Evolutionary conservation across 2,113 vertebrate species (phyloP).

Genomic region (Marmota monax): DNA sequence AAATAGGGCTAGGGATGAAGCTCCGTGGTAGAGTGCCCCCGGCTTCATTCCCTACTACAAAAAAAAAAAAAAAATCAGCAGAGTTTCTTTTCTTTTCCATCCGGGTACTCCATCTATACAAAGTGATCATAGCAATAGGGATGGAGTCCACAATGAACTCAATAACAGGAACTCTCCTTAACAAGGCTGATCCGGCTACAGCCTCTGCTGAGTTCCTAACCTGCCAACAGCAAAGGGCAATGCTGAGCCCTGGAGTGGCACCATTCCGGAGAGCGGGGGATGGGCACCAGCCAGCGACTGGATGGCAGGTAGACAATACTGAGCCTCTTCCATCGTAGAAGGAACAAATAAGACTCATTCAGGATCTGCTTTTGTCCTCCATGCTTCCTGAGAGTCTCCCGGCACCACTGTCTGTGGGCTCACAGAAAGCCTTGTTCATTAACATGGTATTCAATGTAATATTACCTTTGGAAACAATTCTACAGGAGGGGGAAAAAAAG

Average conservation of each 20-base stretch:
- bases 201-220: background rate
- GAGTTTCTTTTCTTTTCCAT: background rate
- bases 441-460: background rate
- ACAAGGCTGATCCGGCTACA: background rate
- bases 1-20: too few relatives aligned
- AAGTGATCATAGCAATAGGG: background rate
- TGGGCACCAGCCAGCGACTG: background rate
- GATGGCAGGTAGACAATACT: background rate
- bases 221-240: background rate
- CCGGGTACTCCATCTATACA: background rate
- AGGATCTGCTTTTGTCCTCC: background rate
- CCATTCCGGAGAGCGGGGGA: too few relatives aligned
- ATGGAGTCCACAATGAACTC: background rate
- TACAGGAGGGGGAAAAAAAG: background rate
- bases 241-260: background rate
- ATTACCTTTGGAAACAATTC: background rate
- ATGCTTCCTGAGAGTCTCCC: background rate
- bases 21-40: too few relatives aligned
- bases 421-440: background rate
- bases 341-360: background rate
- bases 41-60: too few relatives aligned
- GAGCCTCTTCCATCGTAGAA: background rate
- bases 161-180: background rate
- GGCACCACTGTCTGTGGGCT: background rate
- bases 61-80: too few relatives aligned